Base-by-base conservation (phyloP, 2,888 invertebrate species). In the Pristionchus maxplancki region DNA sequence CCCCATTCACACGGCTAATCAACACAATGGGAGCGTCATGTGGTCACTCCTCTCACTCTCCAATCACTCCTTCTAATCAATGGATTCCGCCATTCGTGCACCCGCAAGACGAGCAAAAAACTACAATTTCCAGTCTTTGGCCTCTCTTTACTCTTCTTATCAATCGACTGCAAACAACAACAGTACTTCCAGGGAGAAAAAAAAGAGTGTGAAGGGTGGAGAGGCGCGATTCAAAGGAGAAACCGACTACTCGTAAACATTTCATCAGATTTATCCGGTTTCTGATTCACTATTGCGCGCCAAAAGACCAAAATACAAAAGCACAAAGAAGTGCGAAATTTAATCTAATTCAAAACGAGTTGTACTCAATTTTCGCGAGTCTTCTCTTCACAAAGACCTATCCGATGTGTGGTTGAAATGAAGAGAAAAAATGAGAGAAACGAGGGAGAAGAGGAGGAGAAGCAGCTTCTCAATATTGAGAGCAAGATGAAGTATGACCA, bases 401-500 rank as follows among this genome's bases (percentile, higher is more conserved):
- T 81, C 24, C 81, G 3, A 44, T 50, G 37, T 13, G 37, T 28
- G 31, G 31, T 24, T 44, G 81, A 48, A 81, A 81, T 5, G 48
- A 48, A 50, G 81, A 48, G 81, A 31, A 44, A 48, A 44, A 37
- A 50, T 28, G 81, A 31, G 48, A 50, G 50, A 24, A 28, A 31
- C 28, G 81, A 81, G 81, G 0, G 50, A 48, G 20, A 31, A 31
- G 48, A n/a, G 20, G 31, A 28, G 24, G 81, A 50, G 64, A 67
- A 67, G 64, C 64, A 67, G 64, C 64, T 67, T 67, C 64, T 67
- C 64, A 31, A 78, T 78, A 44, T 78, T 44, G 44, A 67, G 64
- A 34, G 78, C 40, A 44, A 78, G 78, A 78, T 78, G 78, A 78
- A 78, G 40, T 78, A 78, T 78, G 78, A 40, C 78, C 78, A 78